Evolutionary conservation across 30 jellyfish, hydroid and myxozoan genomes (phyloP).

Genomic region (Calvadosia cruxmelitensis): DNA sequence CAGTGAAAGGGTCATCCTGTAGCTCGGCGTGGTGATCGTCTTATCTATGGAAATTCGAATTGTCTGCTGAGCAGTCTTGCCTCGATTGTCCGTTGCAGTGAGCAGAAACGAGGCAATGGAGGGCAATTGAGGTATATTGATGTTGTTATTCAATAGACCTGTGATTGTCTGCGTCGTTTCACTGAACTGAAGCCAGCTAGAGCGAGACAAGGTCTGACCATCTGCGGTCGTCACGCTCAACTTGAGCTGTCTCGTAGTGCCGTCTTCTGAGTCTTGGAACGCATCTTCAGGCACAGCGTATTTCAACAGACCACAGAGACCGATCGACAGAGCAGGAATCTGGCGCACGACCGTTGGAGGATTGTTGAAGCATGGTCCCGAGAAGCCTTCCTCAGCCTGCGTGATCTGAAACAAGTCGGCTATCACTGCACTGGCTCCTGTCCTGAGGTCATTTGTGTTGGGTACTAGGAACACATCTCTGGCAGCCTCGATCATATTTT

Average conservation of each 20-base stretch:
- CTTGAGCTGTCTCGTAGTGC: conserved; percentile 47
- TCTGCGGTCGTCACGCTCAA: conserved; percentile 22
- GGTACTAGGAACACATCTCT: background rate
- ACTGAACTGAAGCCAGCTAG: conserved; percentile 43
- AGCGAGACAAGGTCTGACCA: conserved; percentile 9
- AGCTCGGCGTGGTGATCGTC: background rate
- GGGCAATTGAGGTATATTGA: conserved; percentile 10
- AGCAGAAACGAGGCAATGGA: conserved; percentile 17
- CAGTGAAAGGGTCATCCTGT: background rate
- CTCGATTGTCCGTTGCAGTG: conserved; percentile 48
- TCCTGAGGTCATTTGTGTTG: background rate
- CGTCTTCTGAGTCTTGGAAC: conserved; percentile 40
- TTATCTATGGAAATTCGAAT: background rate
- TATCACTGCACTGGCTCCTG: background rate
- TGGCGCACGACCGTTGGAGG: conserved; percentile 59
- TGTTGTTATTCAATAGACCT: conserved; percentile 10
- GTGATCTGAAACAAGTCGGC: conserved; percentile 1
- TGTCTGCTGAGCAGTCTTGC: conserved; percentile 14
- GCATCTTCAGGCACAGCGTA: conserved; percentile 32
- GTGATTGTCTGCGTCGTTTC: conserved; percentile 22
- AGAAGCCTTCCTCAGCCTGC: background rate
- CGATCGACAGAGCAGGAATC: conserved; percentile 38
- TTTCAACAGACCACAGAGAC: conserved; percentile 46
- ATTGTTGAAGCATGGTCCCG: conserved; percentile 10
- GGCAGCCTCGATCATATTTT: background rate